A percentile compares a stretch with the other conserved stretches of the same genome.
phyloP scores from a whole-genome alignment of 2,113 vertebrate species.

The Anoplopoma fimbria region DNA sequence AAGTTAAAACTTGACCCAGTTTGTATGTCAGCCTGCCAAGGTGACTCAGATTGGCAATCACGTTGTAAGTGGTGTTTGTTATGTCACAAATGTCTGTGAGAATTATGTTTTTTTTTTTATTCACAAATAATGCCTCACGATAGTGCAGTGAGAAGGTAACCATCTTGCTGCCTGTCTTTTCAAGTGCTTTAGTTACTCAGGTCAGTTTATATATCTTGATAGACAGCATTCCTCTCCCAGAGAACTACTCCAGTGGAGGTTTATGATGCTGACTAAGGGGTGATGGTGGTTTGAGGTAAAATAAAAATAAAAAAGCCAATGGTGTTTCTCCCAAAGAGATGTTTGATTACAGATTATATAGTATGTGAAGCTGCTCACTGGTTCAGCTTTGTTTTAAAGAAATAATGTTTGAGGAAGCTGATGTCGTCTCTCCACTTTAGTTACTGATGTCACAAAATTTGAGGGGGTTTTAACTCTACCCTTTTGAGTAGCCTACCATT shows the following conservation, averaged over 20 bases:
- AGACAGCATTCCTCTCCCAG: slow-evolving; percentile 71
- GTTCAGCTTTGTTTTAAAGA: slow-evolving; percentile 39
- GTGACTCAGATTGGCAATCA: slow-evolving; percentile 33
- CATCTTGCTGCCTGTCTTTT: slow-evolving; percentile 49
- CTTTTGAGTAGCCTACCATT: slow-evolving; percentile 47
- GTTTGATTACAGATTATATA: slow-evolving; percentile 28
- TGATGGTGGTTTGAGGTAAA: neutral
- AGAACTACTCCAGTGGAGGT: slow-evolving; percentile 26
- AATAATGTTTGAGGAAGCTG: slow-evolving; percentile 36
- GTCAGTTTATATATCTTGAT: slow-evolving; percentile 57
- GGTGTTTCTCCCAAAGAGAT: slow-evolving; percentile 51
- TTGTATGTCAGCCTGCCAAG: slow-evolving; percentile 38
- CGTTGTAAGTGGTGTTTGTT: slow-evolving; percentile 4
- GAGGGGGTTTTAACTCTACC: slow-evolving; percentile 47
- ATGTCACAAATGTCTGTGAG: slow-evolving; percentile 31
- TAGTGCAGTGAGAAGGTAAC: slow-evolving; percentile 14
- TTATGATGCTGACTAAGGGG: slow-evolving; percentile 34
- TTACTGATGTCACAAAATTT: slow-evolving; percentile 66
- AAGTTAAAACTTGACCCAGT: slow-evolving; percentile 30
- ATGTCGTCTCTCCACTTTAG: slow-evolving; percentile 26
- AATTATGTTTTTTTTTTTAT: slow-evolving; percentile 33
- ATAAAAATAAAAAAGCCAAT: neutral
- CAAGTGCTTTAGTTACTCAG: slow-evolving; percentile 83
- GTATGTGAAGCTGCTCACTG: slow-evolving; percentile 30
- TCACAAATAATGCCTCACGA: slow-evolving; percentile 65